These are phyloP conservation scores for Myrmecophaga tridactyla DNA, from an alignment of 2,113 vertebrate species.

Conservation along the genomic window DNA sequence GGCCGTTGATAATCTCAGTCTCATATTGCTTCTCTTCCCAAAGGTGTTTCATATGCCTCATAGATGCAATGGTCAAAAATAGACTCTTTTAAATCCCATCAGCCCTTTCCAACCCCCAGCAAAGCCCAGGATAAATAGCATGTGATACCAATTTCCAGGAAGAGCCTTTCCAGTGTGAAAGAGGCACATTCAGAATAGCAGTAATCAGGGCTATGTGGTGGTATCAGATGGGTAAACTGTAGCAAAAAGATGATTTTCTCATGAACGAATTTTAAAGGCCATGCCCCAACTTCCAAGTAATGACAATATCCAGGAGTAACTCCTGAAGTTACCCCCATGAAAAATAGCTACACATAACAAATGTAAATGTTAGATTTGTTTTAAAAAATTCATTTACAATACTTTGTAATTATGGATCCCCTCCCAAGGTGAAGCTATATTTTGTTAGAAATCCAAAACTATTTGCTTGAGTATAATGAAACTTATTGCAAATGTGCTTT, in stretches of 20 bases:
- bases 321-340: background rate
- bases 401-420: slow-evolving; percentile 27
- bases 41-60: slow-evolving; percentile 41
- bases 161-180: background rate
- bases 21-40: slow-evolving; percentile 1
- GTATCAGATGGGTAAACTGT: background rate
- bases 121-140: background rate
- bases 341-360: slow-evolving; percentile 23
- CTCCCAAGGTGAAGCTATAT: background rate
- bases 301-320: background rate
- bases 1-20: background rate
- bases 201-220: background rate
- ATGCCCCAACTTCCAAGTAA: background rate
- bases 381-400: slow-evolving; percentile 23
- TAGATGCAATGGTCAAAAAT: slow-evolving; percentile 49
- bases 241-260: background rate
- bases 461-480: slow-evolving; percentile 62
- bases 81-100: slow-evolving; percentile 13
- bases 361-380: background rate
- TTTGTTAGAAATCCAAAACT: slow-evolving; percentile 38
- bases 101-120: background rate
- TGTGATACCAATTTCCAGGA: background rate
- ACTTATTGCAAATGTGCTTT: slow-evolving; percentile 49
- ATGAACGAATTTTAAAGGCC: slow-evolving; percentile 1
- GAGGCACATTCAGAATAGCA: background rate